Conservation (phyloP, 2,888 invertebrate species). For the Drosophila niveifrons region DNA sequence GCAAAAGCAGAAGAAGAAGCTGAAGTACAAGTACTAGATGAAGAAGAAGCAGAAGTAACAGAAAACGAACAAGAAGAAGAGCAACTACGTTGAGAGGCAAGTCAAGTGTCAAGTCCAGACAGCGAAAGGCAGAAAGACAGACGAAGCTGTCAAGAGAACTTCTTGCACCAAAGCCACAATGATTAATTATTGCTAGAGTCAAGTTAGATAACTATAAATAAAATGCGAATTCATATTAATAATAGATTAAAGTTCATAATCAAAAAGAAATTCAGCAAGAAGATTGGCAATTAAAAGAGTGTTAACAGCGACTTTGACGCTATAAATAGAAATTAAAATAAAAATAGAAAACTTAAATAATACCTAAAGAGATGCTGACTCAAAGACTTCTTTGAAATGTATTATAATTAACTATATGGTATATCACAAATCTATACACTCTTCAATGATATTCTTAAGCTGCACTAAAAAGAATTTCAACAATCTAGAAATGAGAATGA, state of each 20-base stretch:
- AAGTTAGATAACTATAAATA: not conserved
- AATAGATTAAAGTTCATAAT: not conserved
- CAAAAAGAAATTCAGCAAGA: not conserved
- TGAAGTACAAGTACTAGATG: not conserved
- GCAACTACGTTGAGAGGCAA: not conserved
- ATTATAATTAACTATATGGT: too few species aligned
- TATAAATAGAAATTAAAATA: not conserved
- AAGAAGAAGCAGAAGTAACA: too few species aligned
- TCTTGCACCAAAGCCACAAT: not conserved
- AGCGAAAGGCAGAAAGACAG: not conserved
- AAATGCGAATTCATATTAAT: not conserved
- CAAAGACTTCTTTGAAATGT: too few species aligned
- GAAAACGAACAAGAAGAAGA: not conserved
- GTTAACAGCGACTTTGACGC: not conserved
- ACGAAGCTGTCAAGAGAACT: not conserved
- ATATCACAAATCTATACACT: too few species aligned
- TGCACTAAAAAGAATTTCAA: too few species aligned
- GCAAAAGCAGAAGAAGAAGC: not conserved
- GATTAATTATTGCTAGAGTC: not conserved
- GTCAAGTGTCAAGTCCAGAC: slow-evolving; percentile 4
- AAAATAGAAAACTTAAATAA: not conserved
- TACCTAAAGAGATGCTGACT: not conserved
- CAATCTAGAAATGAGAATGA: too few species aligned
- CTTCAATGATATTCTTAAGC: too few species aligned
- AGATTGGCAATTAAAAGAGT: not conserved